Percentiles rank a stretch among this genome's conserved stretches.
These are phyloP conservation scores for Neotragus moschatus DNA, from an alignment of 2,113 vertebrate genomes.

Conservation along the genomic window DNA sequence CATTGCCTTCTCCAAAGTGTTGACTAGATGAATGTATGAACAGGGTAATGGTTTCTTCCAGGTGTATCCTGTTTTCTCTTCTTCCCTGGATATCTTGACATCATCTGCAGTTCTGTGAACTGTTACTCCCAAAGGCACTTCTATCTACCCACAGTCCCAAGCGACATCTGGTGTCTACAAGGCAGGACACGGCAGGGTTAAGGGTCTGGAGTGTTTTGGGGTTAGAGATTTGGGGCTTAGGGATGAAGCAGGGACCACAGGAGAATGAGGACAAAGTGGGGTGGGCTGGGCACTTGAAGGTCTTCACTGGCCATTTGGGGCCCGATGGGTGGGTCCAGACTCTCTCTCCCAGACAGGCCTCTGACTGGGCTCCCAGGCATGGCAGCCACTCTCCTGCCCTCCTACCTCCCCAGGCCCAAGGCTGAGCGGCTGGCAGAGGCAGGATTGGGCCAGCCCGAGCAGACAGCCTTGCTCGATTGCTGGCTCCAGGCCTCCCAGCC, in stretches of 20 bases:
- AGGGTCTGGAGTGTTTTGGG: background rate
- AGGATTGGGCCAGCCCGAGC: conserved; percentile 76
- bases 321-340: background rate
- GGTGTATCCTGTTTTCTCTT: background rate
- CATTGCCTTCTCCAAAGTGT: too few relatives aligned
- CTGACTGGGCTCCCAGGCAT: conserved; percentile 31
- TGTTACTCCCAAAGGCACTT: background rate
- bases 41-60: background rate
- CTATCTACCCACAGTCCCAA: background rate
- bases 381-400: conserved; percentile 35
- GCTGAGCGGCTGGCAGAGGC: conserved; percentile 68
- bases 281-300: background rate
- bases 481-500: conserved; percentile 85
- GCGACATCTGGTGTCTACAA: background rate
- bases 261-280: background rate
- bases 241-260: background rate
- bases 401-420: conserved; percentile 37
- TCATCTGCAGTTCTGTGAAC: background rate
- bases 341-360: conserved; percentile 31
- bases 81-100: background rate
- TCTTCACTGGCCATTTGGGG: conserved; percentile 12
- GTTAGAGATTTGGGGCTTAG: background rate
- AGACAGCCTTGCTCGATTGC: conserved; percentile 83
- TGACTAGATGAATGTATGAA: background rate
- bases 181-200: background rate